These are phyloP conservation scores for Pheosia tremula DNA, from an alignment of 2,888 invertebrate genomes.

Conservation along the genomic window DNA sequence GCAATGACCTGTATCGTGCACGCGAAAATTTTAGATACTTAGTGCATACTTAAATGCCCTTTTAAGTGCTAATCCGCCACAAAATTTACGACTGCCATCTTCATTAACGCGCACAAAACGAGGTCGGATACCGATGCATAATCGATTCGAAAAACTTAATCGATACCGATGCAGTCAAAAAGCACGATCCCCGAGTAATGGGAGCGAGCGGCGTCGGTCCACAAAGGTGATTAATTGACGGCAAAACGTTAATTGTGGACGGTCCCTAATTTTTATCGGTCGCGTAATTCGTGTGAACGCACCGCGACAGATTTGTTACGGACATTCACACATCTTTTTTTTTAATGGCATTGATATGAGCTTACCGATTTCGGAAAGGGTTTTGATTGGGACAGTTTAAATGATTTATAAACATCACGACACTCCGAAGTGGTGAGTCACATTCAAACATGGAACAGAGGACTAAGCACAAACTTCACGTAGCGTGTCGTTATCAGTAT, in stretches of 20 bases:
- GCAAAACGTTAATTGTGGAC: constrained; percentile 45
- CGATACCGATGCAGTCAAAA: constrained; percentile 27
- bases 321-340: constrained; percentile 17
- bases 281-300: constrained; percentile 39
- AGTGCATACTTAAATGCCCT: neutral
- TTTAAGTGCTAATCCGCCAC: neutral
- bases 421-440: no score
- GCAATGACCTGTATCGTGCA: no score
- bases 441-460: no score
- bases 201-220: constrained; percentile 28
- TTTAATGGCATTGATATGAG: constrained; percentile 13
- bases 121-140: constrained; percentile 21
- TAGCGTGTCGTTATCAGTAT: no score
- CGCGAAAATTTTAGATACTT: no score
- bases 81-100: constrained; percentile 1
- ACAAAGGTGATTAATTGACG: constrained; percentile 49
- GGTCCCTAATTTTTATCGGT: constrained; percentile 37
- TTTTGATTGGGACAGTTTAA: no score
- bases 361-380: neutral
- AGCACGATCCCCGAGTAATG: constrained; percentile 17
- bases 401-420: no score
- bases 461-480: no score
- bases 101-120: constrained; percentile 13
- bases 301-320: constrained; percentile 24
- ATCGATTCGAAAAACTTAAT: constrained; percentile 36